Conservation (phyloP, 1,140 invertebrate genomes). For the Ylistrum balloti region DNA sequence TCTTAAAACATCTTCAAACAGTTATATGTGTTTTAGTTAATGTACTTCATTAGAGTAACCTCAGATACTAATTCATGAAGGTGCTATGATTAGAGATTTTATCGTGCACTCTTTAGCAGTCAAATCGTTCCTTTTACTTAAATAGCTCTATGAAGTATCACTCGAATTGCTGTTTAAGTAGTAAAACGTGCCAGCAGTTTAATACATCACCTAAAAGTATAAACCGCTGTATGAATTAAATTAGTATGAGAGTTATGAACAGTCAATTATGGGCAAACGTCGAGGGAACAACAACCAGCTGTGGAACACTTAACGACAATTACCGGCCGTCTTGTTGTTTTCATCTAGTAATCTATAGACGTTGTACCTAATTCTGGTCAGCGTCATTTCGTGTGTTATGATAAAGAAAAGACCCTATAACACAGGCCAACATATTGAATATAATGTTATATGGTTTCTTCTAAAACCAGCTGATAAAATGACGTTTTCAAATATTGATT, state of each 20-base stretch:
- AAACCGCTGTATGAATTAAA: neutral
- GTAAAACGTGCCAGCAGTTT: neutral
- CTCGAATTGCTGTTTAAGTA: neutral
- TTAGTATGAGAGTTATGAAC: neutral
- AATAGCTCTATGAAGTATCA: slow-evolving; percentile 17
- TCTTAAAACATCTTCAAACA: slow-evolving; percentile 6
- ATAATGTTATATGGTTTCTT: no score
- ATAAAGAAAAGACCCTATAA: no score
- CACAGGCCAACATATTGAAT: no score
- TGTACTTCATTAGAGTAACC: neutral
- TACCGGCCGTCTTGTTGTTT: no score
- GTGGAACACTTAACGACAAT: no score
- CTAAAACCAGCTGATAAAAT: no score
- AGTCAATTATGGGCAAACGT: no score
- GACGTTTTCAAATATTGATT: no score
- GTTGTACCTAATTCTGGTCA: no score
- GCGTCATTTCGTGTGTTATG: no score
- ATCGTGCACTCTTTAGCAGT: neutral
- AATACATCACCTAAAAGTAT: neutral
- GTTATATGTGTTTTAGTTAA: neutral
- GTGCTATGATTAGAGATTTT: neutral
- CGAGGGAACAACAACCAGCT: no score
- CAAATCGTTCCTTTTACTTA: neutral
- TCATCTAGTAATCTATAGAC: no score
- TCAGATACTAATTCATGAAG: neutral